Base-by-base conservation (phyloP, 2,888 invertebrate genomes). In the Portevinia maculata region DNA sequence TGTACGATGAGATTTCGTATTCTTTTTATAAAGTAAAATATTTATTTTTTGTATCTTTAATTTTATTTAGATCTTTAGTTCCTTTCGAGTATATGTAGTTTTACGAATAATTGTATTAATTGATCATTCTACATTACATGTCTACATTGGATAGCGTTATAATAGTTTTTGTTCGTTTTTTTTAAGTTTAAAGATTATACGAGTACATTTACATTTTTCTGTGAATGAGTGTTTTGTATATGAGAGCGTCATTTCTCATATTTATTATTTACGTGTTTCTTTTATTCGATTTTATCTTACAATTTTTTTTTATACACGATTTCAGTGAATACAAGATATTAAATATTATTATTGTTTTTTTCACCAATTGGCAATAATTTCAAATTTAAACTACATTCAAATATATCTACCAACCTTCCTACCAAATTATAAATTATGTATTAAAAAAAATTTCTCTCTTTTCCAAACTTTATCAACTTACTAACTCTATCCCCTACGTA, bases 201-300 rank as follows among this genome's bases (percentile, higher is more conserved):
- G 19, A 7, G 41, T 55, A 34, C n/a, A 19, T n/a, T 50, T n/a
- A 28, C 24, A 24, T 8, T 59, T 73, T 53, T 59, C 37, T 76
- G 48, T 39, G 81, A 81, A 81, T 81, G 81, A 81, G 64, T 81
- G 81, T 81, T 71, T 76, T 60, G 28, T 71, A 76, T 65, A 70
- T 81, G 81, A 41, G 64, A 81, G 81, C 71, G 81, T 70, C 79
- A 75, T 81, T 81, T 57, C 74, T 74, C 74, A 67, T 52, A 79
- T 59, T 67, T 65, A 15, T 76, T 34, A 44, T n/a, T 57, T 57
- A 34, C 8, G 21, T 17, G 11, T 69, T 15, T 21, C 15, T 19
- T 34, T n/a, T 21, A n/a, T 46, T 67, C 9, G 19, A 52, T 50
- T 34, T 65, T 19, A 48, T 28, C 70, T 65, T 5, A 44, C n/a